phyloP scores from a whole-genome alignment of 2,888 invertebrate genomes.

The Epirrita christyi region DNA sequence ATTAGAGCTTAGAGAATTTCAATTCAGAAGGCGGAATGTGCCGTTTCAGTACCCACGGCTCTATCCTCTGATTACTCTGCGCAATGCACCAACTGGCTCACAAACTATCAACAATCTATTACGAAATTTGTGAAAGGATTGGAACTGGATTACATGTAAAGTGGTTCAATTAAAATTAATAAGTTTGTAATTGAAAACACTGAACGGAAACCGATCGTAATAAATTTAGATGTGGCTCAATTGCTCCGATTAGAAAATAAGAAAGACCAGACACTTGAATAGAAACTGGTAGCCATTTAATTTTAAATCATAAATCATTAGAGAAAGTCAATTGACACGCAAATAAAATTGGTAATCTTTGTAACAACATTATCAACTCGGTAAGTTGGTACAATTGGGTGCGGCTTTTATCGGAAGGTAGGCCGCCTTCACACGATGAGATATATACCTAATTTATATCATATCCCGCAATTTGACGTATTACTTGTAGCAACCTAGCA shows the following conservation, averaged over 20 bases:
- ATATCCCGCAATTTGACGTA: no score
- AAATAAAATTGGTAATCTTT: constrained; percentile 8
- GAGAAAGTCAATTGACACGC: constrained; percentile 30
- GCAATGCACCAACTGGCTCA: not conserved
- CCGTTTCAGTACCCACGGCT: not conserved
- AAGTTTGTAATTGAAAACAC: constrained; percentile 41
- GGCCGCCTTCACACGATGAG: no score
- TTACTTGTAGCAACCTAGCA: no score
- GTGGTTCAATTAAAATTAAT: constrained; percentile 46
- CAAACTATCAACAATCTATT: constrained; percentile 11
- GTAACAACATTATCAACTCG: not conserved
- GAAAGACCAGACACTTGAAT: constrained; percentile 11
- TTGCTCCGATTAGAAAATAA: constrained; percentile 32
- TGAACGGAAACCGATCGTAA: constrained; percentile 38
- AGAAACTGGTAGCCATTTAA: constrained; percentile 19
- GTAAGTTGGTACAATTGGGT: no score
- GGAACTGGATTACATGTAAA: constrained; percentile 45
- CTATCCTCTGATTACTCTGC: not conserved
- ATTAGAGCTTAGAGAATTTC: no score
- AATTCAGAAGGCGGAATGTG: no score
- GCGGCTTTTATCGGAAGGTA: no score
- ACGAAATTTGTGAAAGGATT: constrained; percentile 51
- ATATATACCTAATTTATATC: no score
- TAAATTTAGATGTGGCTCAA: constrained; percentile 39
- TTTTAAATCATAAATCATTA: constrained; percentile 19